Conservation (phyloP, 2,797 vertebrate genomes). For the Oryzias dopingdopingensis region DNA sequence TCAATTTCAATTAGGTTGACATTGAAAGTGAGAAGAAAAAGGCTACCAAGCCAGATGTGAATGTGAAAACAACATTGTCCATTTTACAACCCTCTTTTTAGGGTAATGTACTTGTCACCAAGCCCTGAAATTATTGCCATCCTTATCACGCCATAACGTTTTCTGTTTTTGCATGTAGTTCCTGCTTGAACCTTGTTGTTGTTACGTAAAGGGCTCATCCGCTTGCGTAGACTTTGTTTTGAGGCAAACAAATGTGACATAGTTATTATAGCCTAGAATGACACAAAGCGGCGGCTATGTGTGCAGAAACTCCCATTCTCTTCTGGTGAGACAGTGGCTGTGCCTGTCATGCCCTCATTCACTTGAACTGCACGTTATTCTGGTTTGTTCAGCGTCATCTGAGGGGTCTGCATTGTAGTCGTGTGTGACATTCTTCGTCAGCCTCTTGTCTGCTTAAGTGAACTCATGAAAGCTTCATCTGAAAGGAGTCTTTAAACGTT, state of each 20-base stretch:
- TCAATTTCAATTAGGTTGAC: neutral
- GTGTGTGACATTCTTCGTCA: slow-evolving; percentile 42
- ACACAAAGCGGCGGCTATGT: slow-evolving; percentile 1
- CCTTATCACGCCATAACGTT: no score
- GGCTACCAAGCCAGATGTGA: neutral
- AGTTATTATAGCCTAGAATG: slow-evolving; percentile 3
- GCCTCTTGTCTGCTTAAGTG: slow-evolving; percentile 62
- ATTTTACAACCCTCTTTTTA: no score
- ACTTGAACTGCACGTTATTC: slow-evolving; percentile 18
- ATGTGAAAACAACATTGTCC: neutral
- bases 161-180: no score
- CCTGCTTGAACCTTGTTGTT: no score
- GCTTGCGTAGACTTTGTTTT: no score
- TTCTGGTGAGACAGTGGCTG: slow-evolving; percentile 21
- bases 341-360: slow-evolving; percentile 19
- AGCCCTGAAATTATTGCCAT: no score
- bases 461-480: slow-evolving; percentile 55
- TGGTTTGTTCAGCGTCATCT: slow-evolving; percentile 37
- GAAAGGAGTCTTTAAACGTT: slow-evolving; percentile 63
- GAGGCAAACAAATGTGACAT: neutral
- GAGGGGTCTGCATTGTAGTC: slow-evolving; percentile 58
- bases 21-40: neutral
- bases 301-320: slow-evolving; percentile 17
- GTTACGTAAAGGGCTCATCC: no score
- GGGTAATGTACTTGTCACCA: no score